A percentile compares a stretch with the other conserved stretches of the same genome.
Conservation (phyloP, 2,797 vertebrate genomes). For the Danio kyathit region DNA sequence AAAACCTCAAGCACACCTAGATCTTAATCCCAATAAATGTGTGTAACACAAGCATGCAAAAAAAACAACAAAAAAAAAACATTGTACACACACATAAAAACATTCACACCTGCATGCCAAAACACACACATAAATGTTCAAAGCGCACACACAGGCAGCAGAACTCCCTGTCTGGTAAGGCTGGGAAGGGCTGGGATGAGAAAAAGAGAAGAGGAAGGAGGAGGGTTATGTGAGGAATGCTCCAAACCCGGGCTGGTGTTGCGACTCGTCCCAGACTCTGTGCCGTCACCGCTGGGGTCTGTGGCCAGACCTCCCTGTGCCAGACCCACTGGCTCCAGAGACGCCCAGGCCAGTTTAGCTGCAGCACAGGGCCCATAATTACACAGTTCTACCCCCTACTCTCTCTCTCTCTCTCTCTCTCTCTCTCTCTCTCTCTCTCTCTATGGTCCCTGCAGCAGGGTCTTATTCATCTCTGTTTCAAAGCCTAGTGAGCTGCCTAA, state of each 20-base stretch:
- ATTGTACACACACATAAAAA: neutral
- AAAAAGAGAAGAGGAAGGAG: conserved; percentile 43
- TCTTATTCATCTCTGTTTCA: conserved; percentile 12
- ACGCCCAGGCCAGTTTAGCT: conserved; percentile 85
- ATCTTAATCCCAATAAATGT: conserved; percentile 3
- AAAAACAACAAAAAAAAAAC: neutral
- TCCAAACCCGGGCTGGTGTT: conserved; percentile 86
- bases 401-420: conserved; percentile 6
- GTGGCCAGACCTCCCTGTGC: conserved; percentile 88
- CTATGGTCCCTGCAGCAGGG: conserved; percentile 59
- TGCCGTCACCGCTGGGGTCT: conserved; percentile 88
- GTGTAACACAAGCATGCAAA: conserved; percentile 13
- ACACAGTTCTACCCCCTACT: conserved; percentile 70
- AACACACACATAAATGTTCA: conserved; percentile 18
- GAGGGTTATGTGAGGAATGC: conserved; percentile 83
- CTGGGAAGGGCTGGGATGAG: conserved; percentile 42
- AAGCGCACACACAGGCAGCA: conserved; percentile 50
- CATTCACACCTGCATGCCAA: conserved; percentile 34
- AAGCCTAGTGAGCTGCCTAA: neutral
- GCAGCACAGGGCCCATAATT: conserved; percentile 85
- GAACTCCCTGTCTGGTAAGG: conserved; percentile 42
- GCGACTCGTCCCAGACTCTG: conserved; percentile 89
- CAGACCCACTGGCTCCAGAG: conserved; percentile 89
- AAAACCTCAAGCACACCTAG: neutral
- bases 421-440: conserved; percentile 17